Evolutionary conservation across 2,113 vertebrate species (phyloP).

Genomic region (Oenanthe oenanthe): DNA sequence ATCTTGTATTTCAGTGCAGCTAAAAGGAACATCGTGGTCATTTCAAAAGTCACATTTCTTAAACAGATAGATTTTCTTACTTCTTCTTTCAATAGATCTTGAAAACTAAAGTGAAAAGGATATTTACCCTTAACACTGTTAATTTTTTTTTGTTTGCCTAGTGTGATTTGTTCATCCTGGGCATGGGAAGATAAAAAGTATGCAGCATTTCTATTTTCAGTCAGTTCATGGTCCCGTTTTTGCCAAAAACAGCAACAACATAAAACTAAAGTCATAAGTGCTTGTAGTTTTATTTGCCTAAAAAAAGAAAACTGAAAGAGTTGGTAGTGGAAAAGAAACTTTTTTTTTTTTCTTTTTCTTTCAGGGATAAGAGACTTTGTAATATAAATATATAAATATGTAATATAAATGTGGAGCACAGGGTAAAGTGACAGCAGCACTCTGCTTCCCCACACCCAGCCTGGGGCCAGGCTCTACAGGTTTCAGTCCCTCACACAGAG

Average conservation of each 20-base stretch:
- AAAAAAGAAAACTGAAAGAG: not conserved
- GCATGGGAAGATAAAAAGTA: slow-evolving; percentile 14
- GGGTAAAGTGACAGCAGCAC: not conserved
- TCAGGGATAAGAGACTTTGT: not conserved
- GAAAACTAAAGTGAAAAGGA: not conserved
- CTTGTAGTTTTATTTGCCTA: not conserved
- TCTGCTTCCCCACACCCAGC: not conserved
- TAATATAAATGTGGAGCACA: not conserved
- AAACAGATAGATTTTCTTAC: not conserved
- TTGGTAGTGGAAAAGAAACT: not conserved
- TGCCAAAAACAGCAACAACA: not conserved
- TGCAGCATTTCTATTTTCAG: slow-evolving; percentile 27
- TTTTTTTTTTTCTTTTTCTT: accelerated
- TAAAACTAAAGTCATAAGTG: not conserved
- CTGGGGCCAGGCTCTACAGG: not conserved
- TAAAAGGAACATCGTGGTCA: slow-evolving; percentile 34
- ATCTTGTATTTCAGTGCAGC: slow-evolving; percentile 16
- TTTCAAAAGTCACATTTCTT: slow-evolving; percentile 21
- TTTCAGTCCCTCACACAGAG: not conserved
- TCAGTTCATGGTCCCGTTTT: not conserved
- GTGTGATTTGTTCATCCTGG: not conserved
- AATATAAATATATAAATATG: too few relatives aligned
- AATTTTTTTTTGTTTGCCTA: not conserved
- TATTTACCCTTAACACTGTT: not conserved
- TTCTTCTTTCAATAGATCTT: not conserved